Conservation (phyloP, 2,888 invertebrate genomes). For the Geotrupes spiniger region DNA sequence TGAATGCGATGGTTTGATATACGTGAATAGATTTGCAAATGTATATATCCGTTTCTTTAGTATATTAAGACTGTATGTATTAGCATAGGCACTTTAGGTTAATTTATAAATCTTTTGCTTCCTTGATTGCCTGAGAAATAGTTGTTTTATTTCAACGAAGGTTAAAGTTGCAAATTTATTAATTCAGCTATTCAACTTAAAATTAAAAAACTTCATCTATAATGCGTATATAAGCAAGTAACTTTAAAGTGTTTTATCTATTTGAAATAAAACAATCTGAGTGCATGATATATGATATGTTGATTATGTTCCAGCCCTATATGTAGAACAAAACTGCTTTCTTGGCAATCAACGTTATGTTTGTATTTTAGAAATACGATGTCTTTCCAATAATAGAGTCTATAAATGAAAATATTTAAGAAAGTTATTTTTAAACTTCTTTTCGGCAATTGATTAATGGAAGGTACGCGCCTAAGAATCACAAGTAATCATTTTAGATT, state of each 20-base stretch:
- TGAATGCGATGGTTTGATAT: too few relatives aligned
- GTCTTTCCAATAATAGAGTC: constrained; percentile 32
- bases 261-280: constrained; percentile 5
- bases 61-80: constrained; percentile 38
- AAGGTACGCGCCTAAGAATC: constrained; percentile 14
- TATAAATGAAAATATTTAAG: constrained; percentile 3
- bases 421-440: constrained; percentile 3
- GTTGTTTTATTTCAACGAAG: constrained; percentile 11
- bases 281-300: background rate
- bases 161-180: too few relatives aligned
- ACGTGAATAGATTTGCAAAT: constrained; percentile 10
- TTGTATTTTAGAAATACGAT: constrained; percentile 33
- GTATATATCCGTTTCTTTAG: constrained; percentile 35
- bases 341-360: constrained; percentile 18
- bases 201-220: too few relatives aligned
- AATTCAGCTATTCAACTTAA: too few relatives aligned
- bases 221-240: too few relatives aligned
- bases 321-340: constrained; percentile 17
- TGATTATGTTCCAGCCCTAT: constrained; percentile 12
- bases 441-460: constrained; percentile 13
- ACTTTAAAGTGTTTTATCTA: too few relatives aligned
- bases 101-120: constrained; percentile 23
- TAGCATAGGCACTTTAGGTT: constrained; percentile 25
- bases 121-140: constrained; percentile 24
- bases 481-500: constrained; percentile 16